phyloP scores from a whole-genome alignment of 2,888 invertebrate genomes.

The Lissocephala sabroskyi region DNA sequence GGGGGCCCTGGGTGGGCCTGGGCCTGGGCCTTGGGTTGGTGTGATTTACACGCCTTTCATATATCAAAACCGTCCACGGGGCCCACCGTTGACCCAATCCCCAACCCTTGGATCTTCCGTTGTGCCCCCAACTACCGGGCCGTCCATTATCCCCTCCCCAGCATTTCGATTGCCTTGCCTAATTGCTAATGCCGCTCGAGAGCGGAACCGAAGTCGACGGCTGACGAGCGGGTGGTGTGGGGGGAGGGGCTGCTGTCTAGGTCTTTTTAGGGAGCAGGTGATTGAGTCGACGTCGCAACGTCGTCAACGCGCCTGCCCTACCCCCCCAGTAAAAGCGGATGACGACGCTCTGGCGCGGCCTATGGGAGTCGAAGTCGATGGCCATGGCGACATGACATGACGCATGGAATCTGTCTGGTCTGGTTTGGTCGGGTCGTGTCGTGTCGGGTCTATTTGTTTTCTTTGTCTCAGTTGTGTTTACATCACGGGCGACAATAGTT shows the following conservation, averaged over 20 bases:
- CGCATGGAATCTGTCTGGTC: constrained; percentile 17
- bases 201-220: background rate
- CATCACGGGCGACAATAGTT: constrained; percentile 55
- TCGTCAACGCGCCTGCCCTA: background rate
- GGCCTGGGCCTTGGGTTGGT: too few species aligned
- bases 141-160: background rate
- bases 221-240: background rate
- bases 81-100: too few species aligned
- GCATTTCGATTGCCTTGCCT: background rate
- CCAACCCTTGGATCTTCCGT: too few species aligned
- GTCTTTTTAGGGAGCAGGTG: constrained; percentile 22
- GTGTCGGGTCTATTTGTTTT: background rate
- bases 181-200: background rate
- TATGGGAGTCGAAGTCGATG: background rate
- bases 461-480: constrained; percentile 15
- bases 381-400: constrained; percentile 23
- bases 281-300: constrained; percentile 18
- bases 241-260: too few species aligned
- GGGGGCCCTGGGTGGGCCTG: too few species aligned
- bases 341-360: background rate
- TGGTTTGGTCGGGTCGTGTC: too few species aligned
- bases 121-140: too few species aligned
- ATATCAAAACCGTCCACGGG: too few species aligned
- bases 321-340: background rate
- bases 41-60: too few species aligned